phyloP scores from a whole-genome alignment of 2,797 vertebrate species.

The Thunnus albacares region DNA sequence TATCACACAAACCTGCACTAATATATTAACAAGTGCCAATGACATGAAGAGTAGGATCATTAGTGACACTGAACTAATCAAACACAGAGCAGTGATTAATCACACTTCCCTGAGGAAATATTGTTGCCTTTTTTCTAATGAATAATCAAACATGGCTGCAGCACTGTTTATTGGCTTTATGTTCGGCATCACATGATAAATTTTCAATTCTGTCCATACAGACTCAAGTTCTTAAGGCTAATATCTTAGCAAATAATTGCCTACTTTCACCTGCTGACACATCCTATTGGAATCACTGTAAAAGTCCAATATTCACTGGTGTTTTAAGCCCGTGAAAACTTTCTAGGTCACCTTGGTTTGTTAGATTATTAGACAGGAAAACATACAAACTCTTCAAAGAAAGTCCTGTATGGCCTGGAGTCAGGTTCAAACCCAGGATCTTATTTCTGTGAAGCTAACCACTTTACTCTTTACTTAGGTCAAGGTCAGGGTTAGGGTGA shows the following conservation, averaged over 20 bases:
- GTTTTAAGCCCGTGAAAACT: background rate
- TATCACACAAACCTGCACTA: constrained; percentile 9
- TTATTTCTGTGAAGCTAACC: background rate
- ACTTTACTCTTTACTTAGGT: background rate
- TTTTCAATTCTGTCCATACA: background rate
- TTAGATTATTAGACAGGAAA: background rate
- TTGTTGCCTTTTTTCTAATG: constrained; percentile 9
- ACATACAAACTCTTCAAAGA: background rate
- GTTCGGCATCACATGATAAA: background rate
- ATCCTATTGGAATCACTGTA: too few species aligned
- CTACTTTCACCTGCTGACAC: too few species aligned
- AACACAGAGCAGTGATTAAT: constrained; percentile 24
- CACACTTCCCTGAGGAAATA: background rate
- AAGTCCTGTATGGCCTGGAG: background rate
- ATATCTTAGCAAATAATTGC: background rate
- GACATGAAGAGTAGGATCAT: constrained; percentile 17
- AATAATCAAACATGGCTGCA: constrained; percentile 10
- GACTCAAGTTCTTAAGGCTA: background rate
- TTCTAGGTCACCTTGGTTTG: background rate
- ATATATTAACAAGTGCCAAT: constrained; percentile 35
- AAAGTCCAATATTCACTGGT: background rate
- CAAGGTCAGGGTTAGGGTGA: constrained; percentile 32
- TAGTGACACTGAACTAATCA: constrained; percentile 17
- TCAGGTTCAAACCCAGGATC: background rate
- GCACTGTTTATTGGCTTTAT: background rate